Percentiles rank a stretch among this genome's conserved stretches.
Evolutionary conservation across 2,113 vertebrate species (phyloP).

Genomic region (Microcebus murinus): DNA sequence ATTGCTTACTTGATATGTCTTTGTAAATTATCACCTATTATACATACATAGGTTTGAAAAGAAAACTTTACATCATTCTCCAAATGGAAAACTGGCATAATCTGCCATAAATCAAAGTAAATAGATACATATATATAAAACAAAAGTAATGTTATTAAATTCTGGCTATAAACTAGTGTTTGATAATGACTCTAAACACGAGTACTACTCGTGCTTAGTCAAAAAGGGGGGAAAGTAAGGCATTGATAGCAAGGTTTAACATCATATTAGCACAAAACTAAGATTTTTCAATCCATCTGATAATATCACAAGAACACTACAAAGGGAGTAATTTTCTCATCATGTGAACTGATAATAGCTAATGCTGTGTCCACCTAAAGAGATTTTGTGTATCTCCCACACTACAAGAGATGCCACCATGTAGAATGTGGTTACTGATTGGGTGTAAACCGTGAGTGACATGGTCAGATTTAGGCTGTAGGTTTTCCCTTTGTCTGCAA

Average conservation of each 20-base stretch:
- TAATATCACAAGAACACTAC: background rate
- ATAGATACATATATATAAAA: background rate
- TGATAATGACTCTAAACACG: background rate
- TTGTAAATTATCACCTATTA: conserved; percentile 27
- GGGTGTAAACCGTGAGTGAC: background rate
- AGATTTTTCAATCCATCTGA: background rate
- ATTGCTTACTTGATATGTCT: background rate
- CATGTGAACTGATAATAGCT: background rate
- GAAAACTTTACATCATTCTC: background rate
- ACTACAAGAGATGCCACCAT: background rate
- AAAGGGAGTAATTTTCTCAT: background rate
- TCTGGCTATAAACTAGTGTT: background rate
- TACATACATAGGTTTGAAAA: background rate
- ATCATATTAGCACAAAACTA: background rate
- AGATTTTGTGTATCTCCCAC: background rate
- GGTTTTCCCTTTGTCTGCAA: background rate
- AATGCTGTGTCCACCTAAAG: background rate
- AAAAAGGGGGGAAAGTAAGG: background rate
- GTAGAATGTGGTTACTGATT: too few species aligned
- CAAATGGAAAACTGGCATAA: background rate
- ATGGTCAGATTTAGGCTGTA: background rate
- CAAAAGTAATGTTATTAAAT: background rate
- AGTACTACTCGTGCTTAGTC: background rate
- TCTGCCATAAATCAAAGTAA: background rate
- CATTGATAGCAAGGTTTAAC: too few species aligned